Evolutionary conservation across 2,113 vertebrate genomes (phyloP).

Genomic region (Sialia sialis): DNA sequence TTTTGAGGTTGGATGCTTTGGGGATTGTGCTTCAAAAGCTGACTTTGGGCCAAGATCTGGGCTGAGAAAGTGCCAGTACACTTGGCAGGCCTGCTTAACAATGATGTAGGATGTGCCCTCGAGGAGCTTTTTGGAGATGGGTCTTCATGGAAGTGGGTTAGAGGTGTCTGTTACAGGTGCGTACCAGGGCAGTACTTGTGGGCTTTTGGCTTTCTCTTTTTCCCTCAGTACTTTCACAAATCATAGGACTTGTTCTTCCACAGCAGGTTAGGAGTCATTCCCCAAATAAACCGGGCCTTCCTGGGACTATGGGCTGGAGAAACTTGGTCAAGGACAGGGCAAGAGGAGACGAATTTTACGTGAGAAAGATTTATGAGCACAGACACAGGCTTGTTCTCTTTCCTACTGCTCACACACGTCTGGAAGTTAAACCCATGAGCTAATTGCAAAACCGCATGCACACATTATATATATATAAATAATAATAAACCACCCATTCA

Average conservation of each 20-base stretch:
- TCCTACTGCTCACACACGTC: rapidly evolving
- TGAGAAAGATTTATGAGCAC: not conserved
- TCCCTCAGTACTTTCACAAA: not conserved
- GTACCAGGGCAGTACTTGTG: not conserved
- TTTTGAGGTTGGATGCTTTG: not conserved
- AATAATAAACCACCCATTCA: not conserved
- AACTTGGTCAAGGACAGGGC: not conserved
- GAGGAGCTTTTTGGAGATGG: not conserved
- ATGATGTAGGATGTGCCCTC: not conserved
- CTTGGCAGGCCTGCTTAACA: not conserved
- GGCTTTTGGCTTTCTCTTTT: not conserved
- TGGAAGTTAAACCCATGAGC: conserved; percentile 17
- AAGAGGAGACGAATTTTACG: not conserved
- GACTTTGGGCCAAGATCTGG: not conserved
- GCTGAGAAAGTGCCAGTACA: not conserved
- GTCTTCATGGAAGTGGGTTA: not conserved
- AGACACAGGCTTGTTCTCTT: not conserved
- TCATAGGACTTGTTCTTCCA: not conserved
- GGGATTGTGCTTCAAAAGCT: not conserved
- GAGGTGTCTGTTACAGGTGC: not conserved
- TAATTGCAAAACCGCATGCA: conserved; percentile 10
- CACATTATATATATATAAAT: not conserved
- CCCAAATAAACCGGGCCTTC: not conserved
- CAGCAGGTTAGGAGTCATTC: not conserved
- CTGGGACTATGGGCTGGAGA: not conserved